Evolutionary conservation across 2,888 invertebrate genomes (phyloP), one percentile per base, ranked within the genome.

Genomic region (Arctia plantaginis): DNA sequence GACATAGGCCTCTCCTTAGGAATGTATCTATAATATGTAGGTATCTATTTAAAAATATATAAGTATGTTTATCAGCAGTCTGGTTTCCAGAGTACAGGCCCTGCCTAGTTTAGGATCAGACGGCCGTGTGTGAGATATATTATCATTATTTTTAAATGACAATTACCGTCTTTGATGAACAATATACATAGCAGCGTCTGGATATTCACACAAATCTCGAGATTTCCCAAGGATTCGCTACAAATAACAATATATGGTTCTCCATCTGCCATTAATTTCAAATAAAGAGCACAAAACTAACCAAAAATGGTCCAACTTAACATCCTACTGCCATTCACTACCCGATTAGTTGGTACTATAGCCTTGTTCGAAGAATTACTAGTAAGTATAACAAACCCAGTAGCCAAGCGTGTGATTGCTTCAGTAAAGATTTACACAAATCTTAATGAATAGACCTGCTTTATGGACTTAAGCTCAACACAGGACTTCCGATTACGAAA

Each of bases 401-500:
- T 76, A 69, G 77, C 78, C 75, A 75, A 68, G 71, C 84, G 64
- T 81, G 75, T 81, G 74, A 85, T 82, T 77, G 70, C 76, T 75
- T 77, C 70, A 77, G 82, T 81, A 74, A 20, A 81, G 78, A 79
- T 80, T 77, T 77, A 8, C 71, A 39, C 73, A 74, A 72, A 74
- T 76, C 67, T 51, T 80, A 84, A 82, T 84, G 77, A 84, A 83
- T 81, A 47, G 69, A 64, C 66, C 47, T 73, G 73, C 76, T 65
- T 74, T 76, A 62, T 78, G 73, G 47, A 71, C 72, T 68, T 41
- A 76, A 69, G 69, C 59, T 71, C 73, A 47, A 68, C 66, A 74
- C 73, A 75, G 76, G 70, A 84, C 81, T 78, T 84, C 81, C 84
- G 80, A 84, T 75, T 75, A 70, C 47, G 7, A 73, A 35, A 80